Evolutionary conservation across 2,888 invertebrate genomes (phyloP), one percentile per base, ranked within the genome.

Genomic region (Nomada flava): DNA sequence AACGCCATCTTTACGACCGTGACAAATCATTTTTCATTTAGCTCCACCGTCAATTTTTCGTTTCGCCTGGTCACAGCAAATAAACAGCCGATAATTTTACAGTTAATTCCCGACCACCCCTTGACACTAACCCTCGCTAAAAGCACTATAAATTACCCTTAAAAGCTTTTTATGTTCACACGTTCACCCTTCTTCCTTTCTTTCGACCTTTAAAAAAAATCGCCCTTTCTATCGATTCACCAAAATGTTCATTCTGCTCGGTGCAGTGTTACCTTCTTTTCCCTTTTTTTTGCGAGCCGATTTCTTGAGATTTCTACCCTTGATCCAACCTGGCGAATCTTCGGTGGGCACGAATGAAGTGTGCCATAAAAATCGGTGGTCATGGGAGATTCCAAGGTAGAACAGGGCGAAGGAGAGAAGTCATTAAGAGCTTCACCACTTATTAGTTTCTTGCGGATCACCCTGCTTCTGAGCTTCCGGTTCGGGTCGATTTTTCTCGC

Each of bases 391-490:
- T 59, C 74, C 71, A 78, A 75, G 69, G 77, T 69, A 63, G 84
- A 84, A 77, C 73, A 77, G 20, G 9, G 71, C 59, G 69, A 59
- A 69, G 59, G 62, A 76, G 80, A 84, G 77, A 83, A 81, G 65
- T 86, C 85, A 63, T 86, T 86, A 81, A 69, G 76, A 75, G 76
- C 76, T 74, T 86, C 44, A 55, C 10, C 15, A 52, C 50, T 82
- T 84, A 84, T 85, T 84, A 84, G 83, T 59, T 84, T 65, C 62
- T 57, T 69, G 62, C 59, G 20, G 20, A n/a, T n/a, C 36, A n/a
- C 15, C 42, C 13, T 67, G 36, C n/a, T 20, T 18, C 55, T 23
- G 7, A 9, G 4, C 52, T 67, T 67, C 59, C 67, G 57, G 29
- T 4, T 47, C 9, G 9, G 10, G n/a, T n/a, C 15, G 26, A 18